Conservation (phyloP, 35 echinoderm and acorn worm genomes). For the Nesometra sesokonis region DNA sequence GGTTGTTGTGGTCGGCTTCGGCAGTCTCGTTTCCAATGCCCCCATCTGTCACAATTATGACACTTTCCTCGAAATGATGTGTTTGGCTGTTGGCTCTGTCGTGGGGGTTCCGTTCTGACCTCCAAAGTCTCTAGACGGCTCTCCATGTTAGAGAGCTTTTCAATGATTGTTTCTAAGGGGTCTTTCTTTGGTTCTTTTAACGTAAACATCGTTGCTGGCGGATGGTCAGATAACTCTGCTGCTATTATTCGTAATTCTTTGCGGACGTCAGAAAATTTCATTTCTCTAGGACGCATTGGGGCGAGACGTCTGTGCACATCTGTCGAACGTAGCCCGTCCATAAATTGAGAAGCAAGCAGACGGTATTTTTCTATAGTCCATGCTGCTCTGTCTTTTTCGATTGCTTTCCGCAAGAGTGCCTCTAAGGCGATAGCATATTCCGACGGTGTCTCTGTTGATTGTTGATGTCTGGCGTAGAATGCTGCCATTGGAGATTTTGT, state of each 20-base stretch:
- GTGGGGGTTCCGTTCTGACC: too few species aligned
- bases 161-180: background rate
- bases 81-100: background rate
- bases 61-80: background rate
- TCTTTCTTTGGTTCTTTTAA: background rate
- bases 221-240: background rate
- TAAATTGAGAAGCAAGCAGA: constrained; percentile 16
- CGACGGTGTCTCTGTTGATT: background rate
- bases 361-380: background rate
- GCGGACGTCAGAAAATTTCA: background rate
- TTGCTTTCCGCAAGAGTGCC: background rate
- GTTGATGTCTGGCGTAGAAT: constrained; percentile 11
- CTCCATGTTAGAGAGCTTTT: too few species aligned
- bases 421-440: background rate
- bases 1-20: background rate
- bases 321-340: background rate
- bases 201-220: background rate
- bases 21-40: too few species aligned
- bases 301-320: background rate
- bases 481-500: constrained; percentile 18
- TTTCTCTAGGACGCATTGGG: constrained; percentile 18
- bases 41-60: background rate
- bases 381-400: background rate
- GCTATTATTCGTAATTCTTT: too few species aligned
- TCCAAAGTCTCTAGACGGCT: too few species aligned